phyloP scores from a whole-genome alignment of 2,888 invertebrate genomes.

The Crossocerus cetratus region DNA sequence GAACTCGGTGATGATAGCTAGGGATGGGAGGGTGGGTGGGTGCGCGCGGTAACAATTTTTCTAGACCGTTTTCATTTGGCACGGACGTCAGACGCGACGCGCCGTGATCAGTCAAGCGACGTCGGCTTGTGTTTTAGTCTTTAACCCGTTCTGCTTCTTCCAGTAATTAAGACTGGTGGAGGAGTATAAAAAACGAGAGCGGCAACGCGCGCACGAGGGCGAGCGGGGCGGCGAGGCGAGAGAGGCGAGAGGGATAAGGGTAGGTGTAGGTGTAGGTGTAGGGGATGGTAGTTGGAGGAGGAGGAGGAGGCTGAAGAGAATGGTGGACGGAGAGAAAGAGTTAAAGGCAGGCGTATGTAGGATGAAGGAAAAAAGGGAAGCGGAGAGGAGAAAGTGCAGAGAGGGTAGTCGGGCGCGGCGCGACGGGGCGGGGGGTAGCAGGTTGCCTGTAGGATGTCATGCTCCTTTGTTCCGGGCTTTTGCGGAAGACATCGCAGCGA shows the following conservation, averaged over 20 bases:
- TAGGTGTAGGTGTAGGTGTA: constrained; percentile 36
- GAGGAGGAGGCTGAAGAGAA: constrained; percentile 8
- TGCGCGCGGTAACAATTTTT: constrained; percentile 52
- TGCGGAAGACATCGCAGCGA: constrained; percentile 64
- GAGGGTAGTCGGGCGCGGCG: constrained; percentile 4
- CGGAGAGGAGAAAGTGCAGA: constrained; percentile 10
- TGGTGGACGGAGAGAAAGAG: constrained; percentile 31
- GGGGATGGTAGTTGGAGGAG: constrained; percentile 35
- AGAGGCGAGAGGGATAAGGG: constrained; percentile 15
- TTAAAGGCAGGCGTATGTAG: constrained; percentile 30
- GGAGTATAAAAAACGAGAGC: constrained; percentile 50
- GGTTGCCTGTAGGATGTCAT: constrained; percentile 63
- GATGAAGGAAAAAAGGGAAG: not conserved
- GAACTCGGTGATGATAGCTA: too few species aligned
- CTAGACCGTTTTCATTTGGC: constrained; percentile 63
- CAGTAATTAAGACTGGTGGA: constrained; percentile 66
- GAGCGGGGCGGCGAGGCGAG: constrained; percentile 3
- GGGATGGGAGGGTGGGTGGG: too few species aligned
- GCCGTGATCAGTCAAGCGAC: constrained; percentile 68
- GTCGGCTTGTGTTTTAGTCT: constrained; percentile 65
- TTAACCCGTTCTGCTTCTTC: constrained; percentile 67
- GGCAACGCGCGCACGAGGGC: not conserved
- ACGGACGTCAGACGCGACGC: constrained; percentile 64
- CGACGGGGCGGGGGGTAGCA: constrained; percentile 25
- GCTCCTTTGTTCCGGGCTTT: constrained; percentile 70